Percentiles rank a stretch among this genome's conserved stretches.
These are phyloP conservation scores for Melanostoma scalare DNA, from an alignment of 2,888 invertebrate species.

Conservation along the genomic window DNA sequence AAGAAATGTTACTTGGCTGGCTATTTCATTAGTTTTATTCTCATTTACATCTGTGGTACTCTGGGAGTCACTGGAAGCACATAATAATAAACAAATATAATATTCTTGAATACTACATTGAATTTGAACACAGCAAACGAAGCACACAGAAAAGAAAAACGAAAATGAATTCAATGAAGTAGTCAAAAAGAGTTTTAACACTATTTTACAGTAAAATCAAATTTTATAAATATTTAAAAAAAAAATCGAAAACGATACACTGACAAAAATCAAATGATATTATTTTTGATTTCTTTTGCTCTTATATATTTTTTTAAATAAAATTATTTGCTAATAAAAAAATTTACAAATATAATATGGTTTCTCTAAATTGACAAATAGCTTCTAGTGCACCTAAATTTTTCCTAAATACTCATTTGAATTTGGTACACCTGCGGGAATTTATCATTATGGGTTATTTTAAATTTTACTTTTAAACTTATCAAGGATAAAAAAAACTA, in stretches of 20 bases:
- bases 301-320: constrained; percentile 53
- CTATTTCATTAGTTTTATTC: constrained; percentile 67
- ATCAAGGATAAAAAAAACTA: constrained; percentile 2
- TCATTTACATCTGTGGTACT: constrained; percentile 69
- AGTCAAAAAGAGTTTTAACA: constrained; percentile 60
- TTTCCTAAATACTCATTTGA: constrained; percentile 28
- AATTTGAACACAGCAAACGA: constrained; percentile 28
- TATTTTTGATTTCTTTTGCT: constrained; percentile 60
- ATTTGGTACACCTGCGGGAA: constrained; percentile 31
- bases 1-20: constrained; percentile 66
- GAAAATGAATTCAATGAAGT: constrained; percentile 65
- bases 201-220: constrained; percentile 43
- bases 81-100: constrained; percentile 1
- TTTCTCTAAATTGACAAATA: constrained; percentile 59
- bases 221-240: constrained; percentile 28
- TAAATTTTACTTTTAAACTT: constrained; percentile 17
- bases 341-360: constrained; percentile 43
- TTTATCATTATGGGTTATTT: constrained; percentile 41
- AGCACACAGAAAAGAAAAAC: constrained; percentile 25
- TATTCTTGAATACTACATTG: constrained; percentile 52
- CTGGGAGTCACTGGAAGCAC: constrained; percentile 58
- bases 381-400: constrained; percentile 61
- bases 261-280: constrained; percentile 51
- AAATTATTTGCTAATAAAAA: constrained; percentile 66
- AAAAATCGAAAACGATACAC: constrained; percentile 34